Evolutionary conservation across 2,113 vertebrate species (phyloP), one percentile per base, ranked within the genome.

Genomic region (Chaetops frenatus): DNA sequence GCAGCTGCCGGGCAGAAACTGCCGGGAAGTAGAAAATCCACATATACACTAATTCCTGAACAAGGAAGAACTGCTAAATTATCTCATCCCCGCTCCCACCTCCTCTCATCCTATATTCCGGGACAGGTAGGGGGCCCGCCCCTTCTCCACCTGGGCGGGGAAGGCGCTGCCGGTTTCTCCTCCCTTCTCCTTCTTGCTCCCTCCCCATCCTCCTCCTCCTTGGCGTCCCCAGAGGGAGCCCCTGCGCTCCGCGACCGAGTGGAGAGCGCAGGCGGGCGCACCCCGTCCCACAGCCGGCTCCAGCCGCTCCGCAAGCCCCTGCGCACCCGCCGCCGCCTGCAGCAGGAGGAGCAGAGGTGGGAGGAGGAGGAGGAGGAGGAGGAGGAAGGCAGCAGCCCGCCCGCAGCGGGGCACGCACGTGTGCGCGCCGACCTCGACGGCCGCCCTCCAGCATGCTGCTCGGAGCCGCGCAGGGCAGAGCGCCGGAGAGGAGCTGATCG

Each of bases 211-310:
- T 81, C 70, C 83, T 71, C 65, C 72, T 81, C 38, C 64, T 72
- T 61, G 40, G 54, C 79, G 88, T 90, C 87, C 94, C 89, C 95
- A 90, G 94, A 96, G 94, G 96, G 88, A 94, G 95, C 94, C 85
- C 74, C 94, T 81, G 91, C 81, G 81, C 88, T 79, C 81, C 19
- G 82, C 77, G 42, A n/a, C 19, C 22, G 23, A 62, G 71, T 12
- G 11, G 71, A 76, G 71, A 78, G 93, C 33, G 61, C 15, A 67
- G 88, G 66, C 57, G 27, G 92, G 57, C 56, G 65, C 71, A 35
- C 31, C 73, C 85, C 60, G 85, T 96, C 95, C 95, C 88, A 69
- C 84, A 91, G 81, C 73, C 56, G 66, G 51, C 70, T 48, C 51
- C 74, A 45, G 54, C 48, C 35, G 77, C 62, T 86, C 85, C 72